A percentile compares a stretch with the other conserved stretches of the same genome.
phyloP scores from a whole-genome alignment of 2,113 vertebrate genomes.

The Zosterops lateralis region DNA sequence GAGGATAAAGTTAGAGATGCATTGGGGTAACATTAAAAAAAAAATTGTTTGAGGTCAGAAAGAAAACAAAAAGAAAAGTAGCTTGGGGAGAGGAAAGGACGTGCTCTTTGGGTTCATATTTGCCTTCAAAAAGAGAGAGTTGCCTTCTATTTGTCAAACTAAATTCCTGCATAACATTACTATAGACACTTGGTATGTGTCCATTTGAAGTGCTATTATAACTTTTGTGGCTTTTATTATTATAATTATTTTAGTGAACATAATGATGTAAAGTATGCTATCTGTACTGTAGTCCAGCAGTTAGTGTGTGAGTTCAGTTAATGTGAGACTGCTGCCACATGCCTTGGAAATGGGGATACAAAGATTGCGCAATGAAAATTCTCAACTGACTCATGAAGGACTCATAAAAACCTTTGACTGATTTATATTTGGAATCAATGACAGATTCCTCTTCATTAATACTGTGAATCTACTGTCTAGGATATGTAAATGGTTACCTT shows the following conservation, averaged over 20 bases:
- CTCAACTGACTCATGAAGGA: background rate
- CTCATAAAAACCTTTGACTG: background rate
- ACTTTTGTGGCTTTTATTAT: background rate
- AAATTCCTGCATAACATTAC: background rate
- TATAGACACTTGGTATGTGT: background rate
- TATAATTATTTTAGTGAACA: background rate
- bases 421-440: background rate
- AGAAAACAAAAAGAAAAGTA: background rate
- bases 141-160: background rate
- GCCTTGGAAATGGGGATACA: background rate
- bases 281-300: background rate
- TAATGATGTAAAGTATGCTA: background rate
- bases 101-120: background rate
- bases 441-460: background rate
- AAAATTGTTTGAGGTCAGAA: background rate
- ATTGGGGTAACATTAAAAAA: background rate
- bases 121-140: background rate
- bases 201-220: background rate
- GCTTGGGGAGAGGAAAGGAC: background rate
- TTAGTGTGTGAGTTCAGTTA: background rate
- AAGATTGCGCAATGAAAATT: background rate
- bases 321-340: background rate
- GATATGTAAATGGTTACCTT: rapidly evolving
- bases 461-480: background rate
- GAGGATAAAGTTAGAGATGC: background rate